Base-by-base conservation (phyloP, 2,888 invertebrate genomes). In the Lottia scabra region DNA sequence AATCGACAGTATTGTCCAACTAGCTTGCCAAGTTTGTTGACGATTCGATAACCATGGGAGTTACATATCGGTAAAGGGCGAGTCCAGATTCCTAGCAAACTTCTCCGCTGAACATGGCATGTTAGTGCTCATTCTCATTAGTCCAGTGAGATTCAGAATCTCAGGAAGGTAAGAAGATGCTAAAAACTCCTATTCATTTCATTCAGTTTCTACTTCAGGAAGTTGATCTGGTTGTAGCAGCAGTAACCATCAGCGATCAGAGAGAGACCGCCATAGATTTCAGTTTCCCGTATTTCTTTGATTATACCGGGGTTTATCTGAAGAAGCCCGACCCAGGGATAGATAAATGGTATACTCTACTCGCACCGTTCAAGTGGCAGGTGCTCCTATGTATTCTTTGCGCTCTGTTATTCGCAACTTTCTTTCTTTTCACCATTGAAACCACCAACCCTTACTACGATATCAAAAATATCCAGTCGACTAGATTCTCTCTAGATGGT, bases 381-480 rank as follows among this genome's bases (percentile, higher is more conserved):
- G 68, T 68, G 38, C 56, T 62, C 16, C 6, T 68, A 15, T 68
- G 68, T 38, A 68, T 68, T 12, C 13, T 30, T 10, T 48, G 30
- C 38, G 48, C 56, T 30, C 68, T 68, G 30, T 23, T 68, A 27
- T 26, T 68, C 56, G 38, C 56, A 62, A 68, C 56, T 0, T 16
- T n/a, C 19, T 62, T 68, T 38, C 68, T 68, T 12, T 56, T 23
- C 56, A 10, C 23, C 13, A 56, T 56, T 23, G 56, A 56, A 56
- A 56, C 19, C 19, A 10, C 23, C 6, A 56, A 56, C 23, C 56
- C 56, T 12, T 56, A 12, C 15, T 56, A 56, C 23, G 56, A 56
- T 23, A n/a, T 19, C 10, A 56, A 56, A 56, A 56, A 19, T 13
- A 19, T 23, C 19, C 19, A 23, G 13, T 10, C 19, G 15, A 19